Evolutionary conservation across 2,113 vertebrate genomes (phyloP).

Genomic region (Serinus canaria): DNA sequence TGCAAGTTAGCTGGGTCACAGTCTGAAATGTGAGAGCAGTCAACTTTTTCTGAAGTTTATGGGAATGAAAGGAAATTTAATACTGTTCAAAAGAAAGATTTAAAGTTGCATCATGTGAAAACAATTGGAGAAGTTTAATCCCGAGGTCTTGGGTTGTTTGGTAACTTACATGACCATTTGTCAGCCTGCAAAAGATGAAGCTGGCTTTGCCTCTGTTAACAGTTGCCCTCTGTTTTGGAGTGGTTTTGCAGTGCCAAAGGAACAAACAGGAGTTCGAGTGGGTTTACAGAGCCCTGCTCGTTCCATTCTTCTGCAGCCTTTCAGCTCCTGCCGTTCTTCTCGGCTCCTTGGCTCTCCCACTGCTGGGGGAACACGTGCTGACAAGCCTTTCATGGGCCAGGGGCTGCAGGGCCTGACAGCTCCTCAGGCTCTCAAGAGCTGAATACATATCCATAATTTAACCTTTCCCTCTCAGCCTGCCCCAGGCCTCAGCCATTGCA

Average conservation of each 20-base stretch:
- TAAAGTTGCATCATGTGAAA: slow-evolving; percentile 69
- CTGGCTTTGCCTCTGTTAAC: slow-evolving; percentile 46
- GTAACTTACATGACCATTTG: slow-evolving; percentile 57
- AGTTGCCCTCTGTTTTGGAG: slow-evolving; percentile 43
- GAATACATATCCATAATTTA: not conserved
- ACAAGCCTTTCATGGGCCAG: not conserved
- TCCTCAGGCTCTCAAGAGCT: not conserved
- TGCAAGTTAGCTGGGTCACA: slow-evolving; percentile 68
- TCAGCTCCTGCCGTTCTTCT: not conserved
- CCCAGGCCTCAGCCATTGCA: not conserved
- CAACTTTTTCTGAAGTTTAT: slow-evolving; percentile 67
- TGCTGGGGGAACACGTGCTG: not conserved
- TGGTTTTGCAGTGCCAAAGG: not conserved
- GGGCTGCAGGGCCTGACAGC: not conserved
- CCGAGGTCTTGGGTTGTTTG: slow-evolving; percentile 25
- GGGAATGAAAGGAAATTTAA: slow-evolving; percentile 72
- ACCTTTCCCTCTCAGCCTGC: not conserved
- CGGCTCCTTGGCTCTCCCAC: not conserved
- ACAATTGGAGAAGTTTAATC: slow-evolving; percentile 64
- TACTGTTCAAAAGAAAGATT: slow-evolving; percentile 54
- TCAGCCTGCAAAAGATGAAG: slow-evolving; percentile 39
- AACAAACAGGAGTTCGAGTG: not conserved
- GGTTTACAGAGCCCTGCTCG: not conserved
- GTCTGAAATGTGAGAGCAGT: slow-evolving; percentile 74
- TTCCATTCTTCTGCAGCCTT: slow-evolving; percentile 3